These are phyloP conservation scores for Conus canariensis DNA, from an alignment of 2,888 invertebrate genomes.

Conservation along the genomic window DNA sequence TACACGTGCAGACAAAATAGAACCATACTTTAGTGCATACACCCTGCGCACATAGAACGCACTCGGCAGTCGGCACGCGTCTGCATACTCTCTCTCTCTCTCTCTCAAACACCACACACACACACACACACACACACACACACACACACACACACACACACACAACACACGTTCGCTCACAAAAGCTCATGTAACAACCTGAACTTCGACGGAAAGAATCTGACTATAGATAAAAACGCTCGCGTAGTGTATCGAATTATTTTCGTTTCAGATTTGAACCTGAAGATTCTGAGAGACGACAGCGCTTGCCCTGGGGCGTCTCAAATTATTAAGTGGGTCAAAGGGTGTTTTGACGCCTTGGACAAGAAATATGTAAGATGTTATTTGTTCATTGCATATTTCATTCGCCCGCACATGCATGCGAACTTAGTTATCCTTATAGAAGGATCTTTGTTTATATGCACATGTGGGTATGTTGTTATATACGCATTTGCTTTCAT, in stretches of 20 bases:
- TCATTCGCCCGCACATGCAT: too few species aligned
- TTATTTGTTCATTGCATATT: background rate
- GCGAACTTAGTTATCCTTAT: too few species aligned
- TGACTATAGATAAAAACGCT: too few species aligned
- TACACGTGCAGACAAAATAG: conserved; percentile 3
- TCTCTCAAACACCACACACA: background rate
- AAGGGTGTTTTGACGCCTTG: conserved; percentile 80
- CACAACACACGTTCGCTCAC: background rate
- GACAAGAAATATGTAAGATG: conserved; percentile 80
- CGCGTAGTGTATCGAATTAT: too few species aligned
- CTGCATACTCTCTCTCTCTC: too few species aligned
- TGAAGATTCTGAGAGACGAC: conserved; percentile 77
- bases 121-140: background rate
- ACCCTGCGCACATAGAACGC: too few species aligned
- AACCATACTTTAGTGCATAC: background rate
- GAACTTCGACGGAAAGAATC: too few species aligned
- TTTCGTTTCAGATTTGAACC: conserved; percentile 67
- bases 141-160: conserved; percentile 4
- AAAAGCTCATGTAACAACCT: background rate
- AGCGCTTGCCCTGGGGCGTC: conserved; percentile 76
- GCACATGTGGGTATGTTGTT: too few species aligned
- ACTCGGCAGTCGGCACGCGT: too few species aligned
- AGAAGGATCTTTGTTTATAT: too few species aligned
- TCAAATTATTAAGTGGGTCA: conserved; percentile 79
- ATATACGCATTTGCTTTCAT: too few species aligned